These are phyloP conservation scores for Sphecodes monilicornis DNA, from an alignment of 2,888 invertebrate genomes.

Conservation along the genomic window DNA sequence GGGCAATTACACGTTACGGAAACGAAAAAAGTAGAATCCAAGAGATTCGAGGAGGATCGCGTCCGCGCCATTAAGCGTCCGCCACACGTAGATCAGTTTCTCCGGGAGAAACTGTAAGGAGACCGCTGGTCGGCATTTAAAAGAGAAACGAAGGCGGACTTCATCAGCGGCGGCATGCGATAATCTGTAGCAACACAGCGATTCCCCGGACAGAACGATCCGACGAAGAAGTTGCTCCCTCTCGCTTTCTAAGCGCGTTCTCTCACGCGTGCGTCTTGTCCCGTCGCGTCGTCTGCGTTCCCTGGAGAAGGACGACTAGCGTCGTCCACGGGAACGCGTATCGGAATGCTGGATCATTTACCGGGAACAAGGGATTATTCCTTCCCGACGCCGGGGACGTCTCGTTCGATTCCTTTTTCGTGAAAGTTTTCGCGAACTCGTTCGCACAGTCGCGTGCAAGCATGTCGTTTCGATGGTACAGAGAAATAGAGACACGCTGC, in stretches of 20 bases:
- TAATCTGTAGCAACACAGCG: constrained; percentile 53
- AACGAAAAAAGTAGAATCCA: constrained; percentile 3
- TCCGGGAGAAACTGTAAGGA: constrained; percentile 53
- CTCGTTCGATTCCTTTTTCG: constrained; percentile 40
- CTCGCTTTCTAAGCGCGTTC: constrained; percentile 63
- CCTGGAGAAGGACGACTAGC: constrained; percentile 27
- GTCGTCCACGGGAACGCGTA: constrained; percentile 35
- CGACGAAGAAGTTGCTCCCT: constrained; percentile 38
- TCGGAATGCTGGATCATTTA: constrained; percentile 46
- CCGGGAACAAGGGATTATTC: constrained; percentile 51
- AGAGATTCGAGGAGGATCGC: constrained; percentile 8
- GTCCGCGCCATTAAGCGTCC: constrained; percentile 37
- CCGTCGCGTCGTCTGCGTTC: constrained; percentile 28
- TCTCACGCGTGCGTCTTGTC: constrained; percentile 19
- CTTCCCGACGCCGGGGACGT: constrained; percentile 5
- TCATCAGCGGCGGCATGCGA: constrained; percentile 44
- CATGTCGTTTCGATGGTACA: constrained; percentile 53
- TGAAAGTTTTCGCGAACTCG: constrained; percentile 21
- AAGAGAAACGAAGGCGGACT: constrained; percentile 56
- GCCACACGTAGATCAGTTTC: constrained; percentile 56
- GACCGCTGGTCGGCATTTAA: constrained; percentile 51
- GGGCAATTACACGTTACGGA: background rate
- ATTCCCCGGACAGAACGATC: constrained; percentile 12
- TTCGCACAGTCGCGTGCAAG: constrained; percentile 65
- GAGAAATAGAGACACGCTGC: background rate